phyloP scores from a whole-genome alignment of 2,888 invertebrate genomes.

The Nesidiocoris tenuis region DNA sequence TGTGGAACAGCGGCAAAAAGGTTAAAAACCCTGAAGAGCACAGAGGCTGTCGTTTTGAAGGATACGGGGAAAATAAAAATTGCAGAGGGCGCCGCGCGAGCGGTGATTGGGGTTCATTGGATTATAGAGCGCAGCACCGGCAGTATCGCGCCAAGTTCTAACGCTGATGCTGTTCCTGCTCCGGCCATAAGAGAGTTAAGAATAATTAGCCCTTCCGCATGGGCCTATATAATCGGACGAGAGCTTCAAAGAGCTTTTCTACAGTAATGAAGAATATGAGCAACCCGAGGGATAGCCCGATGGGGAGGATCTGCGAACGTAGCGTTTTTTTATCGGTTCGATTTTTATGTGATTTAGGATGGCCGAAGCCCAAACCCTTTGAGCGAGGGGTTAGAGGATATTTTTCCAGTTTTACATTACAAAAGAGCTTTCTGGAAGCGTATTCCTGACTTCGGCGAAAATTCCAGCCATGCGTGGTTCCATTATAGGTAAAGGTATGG shows the following conservation, averaged over 20 bases:
- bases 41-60: not conserved
- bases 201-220: constrained; percentile 28
- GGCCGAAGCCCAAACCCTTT: not conserved
- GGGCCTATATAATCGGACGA: constrained; percentile 36
- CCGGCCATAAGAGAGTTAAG: constrained; percentile 37
- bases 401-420: not conserved
- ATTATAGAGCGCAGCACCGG: constrained; percentile 39
- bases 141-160: constrained; percentile 7
- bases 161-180: not conserved
- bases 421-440: not conserved
- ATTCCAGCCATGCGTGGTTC: too few species aligned
- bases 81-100: constrained; percentile 9
- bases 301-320: constrained; percentile 1
- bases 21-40: constrained; percentile 3
- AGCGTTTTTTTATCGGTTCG: constrained; percentile 16
- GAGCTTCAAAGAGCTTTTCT: constrained; percentile 14
- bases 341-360: constrained; percentile 33
- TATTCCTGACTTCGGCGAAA: too few species aligned
- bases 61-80: constrained; percentile 18
- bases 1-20: not conserved
- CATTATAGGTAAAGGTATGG: too few species aligned
- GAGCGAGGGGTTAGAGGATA: constrained; percentile 4
- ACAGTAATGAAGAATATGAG: constrained; percentile 32
- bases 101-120: constrained; percentile 42
- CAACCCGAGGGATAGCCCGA: not conserved